Percentiles rank a stretch among this genome's conserved stretches.
phyloP scores from a whole-genome alignment of 2,888 invertebrate species.

The Capitulum mitella region DNA sequence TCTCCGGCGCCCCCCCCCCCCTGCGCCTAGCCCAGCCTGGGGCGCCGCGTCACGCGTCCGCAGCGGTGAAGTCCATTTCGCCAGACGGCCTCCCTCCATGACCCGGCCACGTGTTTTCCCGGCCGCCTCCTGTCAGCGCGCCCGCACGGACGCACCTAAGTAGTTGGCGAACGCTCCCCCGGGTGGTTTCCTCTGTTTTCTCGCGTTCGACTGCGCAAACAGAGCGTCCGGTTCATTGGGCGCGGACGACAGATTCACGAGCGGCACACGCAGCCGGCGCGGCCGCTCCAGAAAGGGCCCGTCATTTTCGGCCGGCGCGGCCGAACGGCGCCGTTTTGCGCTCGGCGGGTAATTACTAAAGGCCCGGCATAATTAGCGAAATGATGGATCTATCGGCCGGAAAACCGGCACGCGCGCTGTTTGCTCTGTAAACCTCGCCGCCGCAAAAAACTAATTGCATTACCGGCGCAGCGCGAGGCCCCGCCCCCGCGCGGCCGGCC shows the following conservation, averaged over 20 bases:
- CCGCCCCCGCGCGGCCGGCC: not conserved
- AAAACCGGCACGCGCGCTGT: not conserved
- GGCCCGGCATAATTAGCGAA: not conserved
- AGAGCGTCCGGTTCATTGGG: not conserved
- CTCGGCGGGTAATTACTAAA: not conserved
- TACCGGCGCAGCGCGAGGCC: not conserved
- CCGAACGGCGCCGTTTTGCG: not conserved
- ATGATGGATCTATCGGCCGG: constrained; percentile 15
- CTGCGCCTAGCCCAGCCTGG: too few relatives aligned
- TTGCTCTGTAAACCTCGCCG: not conserved
- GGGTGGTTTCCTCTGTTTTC: not conserved
- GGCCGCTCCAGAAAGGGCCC: not conserved
- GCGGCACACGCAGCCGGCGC: not conserved
- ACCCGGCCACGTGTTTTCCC: not conserved
- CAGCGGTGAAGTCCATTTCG: not conserved
- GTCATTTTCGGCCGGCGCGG: not conserved
- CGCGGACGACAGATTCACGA: not conserved
- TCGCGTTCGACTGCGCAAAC: constrained; percentile 2
- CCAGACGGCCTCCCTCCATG: not conserved
- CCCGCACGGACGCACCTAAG: not conserved
- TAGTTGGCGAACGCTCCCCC: not conserved
- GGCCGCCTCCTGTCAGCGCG: not conserved
- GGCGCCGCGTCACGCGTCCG: not conserved
- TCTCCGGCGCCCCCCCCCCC: too few relatives aligned
- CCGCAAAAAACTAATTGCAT: constrained; percentile 1